A percentile compares a stretch with the other conserved stretches of the same genome.
These are phyloP conservation scores for Avahi laniger DNA, from an alignment of 2,797 vertebrate species.

Conservation along the genomic window DNA sequence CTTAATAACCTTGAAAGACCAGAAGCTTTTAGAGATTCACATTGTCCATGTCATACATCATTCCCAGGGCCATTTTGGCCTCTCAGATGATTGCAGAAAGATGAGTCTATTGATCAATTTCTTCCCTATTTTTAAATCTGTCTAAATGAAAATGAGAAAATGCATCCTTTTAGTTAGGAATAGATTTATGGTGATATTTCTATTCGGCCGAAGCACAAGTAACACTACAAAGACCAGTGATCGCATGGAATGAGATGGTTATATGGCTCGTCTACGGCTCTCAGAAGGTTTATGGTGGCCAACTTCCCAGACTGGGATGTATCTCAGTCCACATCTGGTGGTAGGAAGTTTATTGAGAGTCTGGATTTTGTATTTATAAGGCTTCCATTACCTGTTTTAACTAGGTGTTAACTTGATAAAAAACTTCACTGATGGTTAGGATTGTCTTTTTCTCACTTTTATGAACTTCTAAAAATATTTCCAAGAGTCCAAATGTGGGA, in stretches of 20 bases:
- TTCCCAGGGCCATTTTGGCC: not conserved
- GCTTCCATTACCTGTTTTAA: slow-evolving; percentile 77
- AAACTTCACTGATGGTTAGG: slow-evolving; percentile 68
- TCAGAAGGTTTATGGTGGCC: slow-evolving; percentile 64
- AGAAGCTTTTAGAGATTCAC: slow-evolving; percentile 58
- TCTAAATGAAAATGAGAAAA: slow-evolving; percentile 36
- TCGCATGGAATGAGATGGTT: not conserved
- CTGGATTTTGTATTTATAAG: slow-evolving; percentile 75
- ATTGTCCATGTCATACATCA: not conserved
- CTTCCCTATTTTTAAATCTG: slow-evolving; percentile 40
- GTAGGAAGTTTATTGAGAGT: slow-evolving; percentile 73
- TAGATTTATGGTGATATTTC: slow-evolving; percentile 17
- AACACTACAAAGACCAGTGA: slow-evolving; percentile 30
- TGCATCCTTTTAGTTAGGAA: slow-evolving; percentile 25
- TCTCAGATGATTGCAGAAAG: slow-evolving; percentile 28
- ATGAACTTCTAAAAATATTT: slow-evolving; percentile 78
- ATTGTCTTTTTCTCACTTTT: slow-evolving; percentile 79
- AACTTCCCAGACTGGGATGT: slow-evolving; percentile 57
- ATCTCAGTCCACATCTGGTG: slow-evolving; percentile 74
- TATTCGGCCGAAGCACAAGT: not conserved
- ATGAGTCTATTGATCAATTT: slow-evolving; percentile 48
- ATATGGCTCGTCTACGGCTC: slow-evolving; percentile 30
- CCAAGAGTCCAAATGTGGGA: slow-evolving; percentile 60
- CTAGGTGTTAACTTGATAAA: slow-evolving; percentile 81
- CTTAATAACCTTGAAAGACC: slow-evolving; percentile 31